Percentiles rank a stretch among this genome's conserved stretches.
Evolutionary conservation across 2,888 invertebrate species (phyloP).

Genomic region (Folsomia candida): DNA sequence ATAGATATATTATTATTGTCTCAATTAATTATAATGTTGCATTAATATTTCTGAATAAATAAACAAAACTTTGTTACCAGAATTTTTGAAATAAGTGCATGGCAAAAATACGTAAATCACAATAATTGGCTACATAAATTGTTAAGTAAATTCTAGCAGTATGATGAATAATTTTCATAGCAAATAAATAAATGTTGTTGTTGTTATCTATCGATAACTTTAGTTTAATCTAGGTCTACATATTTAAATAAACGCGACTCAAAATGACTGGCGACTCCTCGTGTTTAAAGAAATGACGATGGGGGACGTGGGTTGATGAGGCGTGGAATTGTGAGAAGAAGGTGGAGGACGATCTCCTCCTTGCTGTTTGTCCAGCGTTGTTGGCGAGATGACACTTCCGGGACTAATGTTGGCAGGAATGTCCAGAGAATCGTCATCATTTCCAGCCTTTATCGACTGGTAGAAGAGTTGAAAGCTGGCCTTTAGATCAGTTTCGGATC

Average conservation of each 20-base stretch:
- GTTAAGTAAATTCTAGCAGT: not conserved
- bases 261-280: constrained; percentile 44
- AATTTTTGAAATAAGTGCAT: too few relatives aligned
- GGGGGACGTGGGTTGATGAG: constrained; percentile 14
- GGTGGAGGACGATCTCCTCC: not conserved
- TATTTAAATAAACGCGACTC: constrained; percentile 9
- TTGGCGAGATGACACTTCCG: not conserved
- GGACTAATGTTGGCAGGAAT: not conserved
- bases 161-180: too few relatives aligned
- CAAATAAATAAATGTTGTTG: too few relatives aligned
- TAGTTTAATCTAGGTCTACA: not conserved
- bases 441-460: constrained; percentile 44
- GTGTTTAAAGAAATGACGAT: constrained; percentile 32
- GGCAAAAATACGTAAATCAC: not conserved
- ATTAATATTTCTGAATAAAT: not conserved
- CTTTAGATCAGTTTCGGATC: constrained; percentile 59
- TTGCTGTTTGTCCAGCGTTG: not conserved
- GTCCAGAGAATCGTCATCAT: constrained; percentile 20
- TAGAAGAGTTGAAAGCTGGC: constrained; percentile 63
- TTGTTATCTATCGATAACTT: too few relatives aligned
- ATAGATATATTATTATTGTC: too few relatives aligned
- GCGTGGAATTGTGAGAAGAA: not conserved
- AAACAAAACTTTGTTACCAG: not conserved
- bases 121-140: not conserved
- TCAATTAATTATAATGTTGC: too few relatives aligned